These are phyloP conservation scores for Sinelater perroti DNA, from an alignment of 2,888 invertebrate species.

Conservation along the genomic window DNA sequence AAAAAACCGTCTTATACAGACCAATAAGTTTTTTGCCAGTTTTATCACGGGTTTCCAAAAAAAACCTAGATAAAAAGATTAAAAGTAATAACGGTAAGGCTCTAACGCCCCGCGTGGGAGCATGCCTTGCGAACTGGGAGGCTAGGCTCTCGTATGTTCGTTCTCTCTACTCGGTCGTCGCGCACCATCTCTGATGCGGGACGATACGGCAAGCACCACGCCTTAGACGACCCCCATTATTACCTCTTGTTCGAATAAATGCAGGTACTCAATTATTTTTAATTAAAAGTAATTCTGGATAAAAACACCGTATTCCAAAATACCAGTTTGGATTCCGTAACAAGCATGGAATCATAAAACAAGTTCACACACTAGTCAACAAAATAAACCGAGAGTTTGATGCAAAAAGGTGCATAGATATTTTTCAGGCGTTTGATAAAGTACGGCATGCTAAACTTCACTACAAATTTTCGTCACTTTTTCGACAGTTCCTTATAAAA, in stretches of 20 bases:
- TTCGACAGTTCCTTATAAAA: conserved; percentile 5
- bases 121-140: too few relatives aligned
- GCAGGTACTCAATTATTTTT: too few relatives aligned
- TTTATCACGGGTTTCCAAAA: conserved; percentile 6
- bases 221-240: too few relatives aligned
- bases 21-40: conserved; percentile 9
- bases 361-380: conserved; percentile 9
- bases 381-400: conserved; percentile 9
- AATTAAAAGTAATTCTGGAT: conserved; percentile 9
- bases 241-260: too few relatives aligned
- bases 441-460: conserved; percentile 4
- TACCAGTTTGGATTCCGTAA: conserved; percentile 7
- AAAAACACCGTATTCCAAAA: not conserved
- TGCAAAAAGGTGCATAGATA: conserved; percentile 6
- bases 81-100: too few relatives aligned
- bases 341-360: conserved; percentile 6
- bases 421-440: not conserved
- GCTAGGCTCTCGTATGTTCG: too few relatives aligned
- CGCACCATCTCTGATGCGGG: too few relatives aligned
- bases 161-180: too few relatives aligned
- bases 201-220: too few relatives aligned
- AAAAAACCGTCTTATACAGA: conserved; percentile 3
- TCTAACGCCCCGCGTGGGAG: too few relatives aligned
- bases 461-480: conserved; percentile 1
- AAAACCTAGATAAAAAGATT: conserved; percentile 15